Conservation (phyloP, 2,113 vertebrate species). For the Lates calcarifer region DNA sequence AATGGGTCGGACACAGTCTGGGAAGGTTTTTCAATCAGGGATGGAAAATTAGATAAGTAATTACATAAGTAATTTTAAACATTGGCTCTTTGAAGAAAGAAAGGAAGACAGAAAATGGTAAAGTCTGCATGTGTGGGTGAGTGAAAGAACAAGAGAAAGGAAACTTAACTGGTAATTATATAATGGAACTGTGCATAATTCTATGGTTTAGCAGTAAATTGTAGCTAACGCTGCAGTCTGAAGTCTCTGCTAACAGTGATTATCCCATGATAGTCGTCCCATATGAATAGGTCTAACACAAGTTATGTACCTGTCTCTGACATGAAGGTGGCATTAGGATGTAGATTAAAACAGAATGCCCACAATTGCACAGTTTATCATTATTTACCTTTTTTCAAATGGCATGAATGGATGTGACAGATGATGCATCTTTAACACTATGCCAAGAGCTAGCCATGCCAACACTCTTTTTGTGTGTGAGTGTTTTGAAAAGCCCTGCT, state of each 20-base stretch:
- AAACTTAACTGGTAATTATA: background rate
- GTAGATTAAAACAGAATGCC: background rate
- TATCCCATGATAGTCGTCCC: background rate
- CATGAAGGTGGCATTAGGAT: background rate
- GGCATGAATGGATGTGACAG: background rate
- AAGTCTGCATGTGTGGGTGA: background rate
- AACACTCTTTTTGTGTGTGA: background rate
- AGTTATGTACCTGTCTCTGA: background rate
- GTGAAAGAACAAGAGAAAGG: background rate
- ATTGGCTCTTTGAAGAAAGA: background rate
- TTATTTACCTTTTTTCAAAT: slow-evolving; percentile 1
- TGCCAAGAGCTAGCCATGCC: background rate
- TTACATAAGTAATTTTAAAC: background rate
- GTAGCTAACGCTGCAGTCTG: background rate
- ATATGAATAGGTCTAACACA: background rate
- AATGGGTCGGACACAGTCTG: background rate
- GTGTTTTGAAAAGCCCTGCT: background rate
- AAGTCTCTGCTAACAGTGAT: background rate
- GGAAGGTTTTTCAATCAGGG: background rate
- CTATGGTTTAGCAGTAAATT: background rate
- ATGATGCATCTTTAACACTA: background rate
- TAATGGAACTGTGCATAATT: background rate
- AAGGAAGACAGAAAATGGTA: background rate
- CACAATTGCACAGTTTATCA: too few species aligned
- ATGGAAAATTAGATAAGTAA: background rate